Conservation (phyloP, 2,888 invertebrate genomes). For the Drosophila planitibia region DNA sequence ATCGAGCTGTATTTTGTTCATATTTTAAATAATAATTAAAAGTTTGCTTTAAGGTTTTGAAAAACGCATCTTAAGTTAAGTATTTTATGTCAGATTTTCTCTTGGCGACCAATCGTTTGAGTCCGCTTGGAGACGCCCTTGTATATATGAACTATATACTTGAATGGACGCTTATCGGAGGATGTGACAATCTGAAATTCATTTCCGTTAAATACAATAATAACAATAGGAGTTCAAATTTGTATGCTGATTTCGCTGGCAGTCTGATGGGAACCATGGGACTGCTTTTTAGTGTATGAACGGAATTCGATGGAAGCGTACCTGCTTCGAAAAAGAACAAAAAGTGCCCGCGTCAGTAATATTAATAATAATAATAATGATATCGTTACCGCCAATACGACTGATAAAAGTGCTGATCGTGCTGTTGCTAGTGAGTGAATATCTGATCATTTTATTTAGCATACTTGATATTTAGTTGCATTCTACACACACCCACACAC, state of each 20-base stretch:
- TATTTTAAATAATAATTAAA: neutral
- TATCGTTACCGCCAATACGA: slow-evolving; percentile 16
- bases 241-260: slow-evolving; percentile 38
- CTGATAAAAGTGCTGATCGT: slow-evolving; percentile 37
- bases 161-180: slow-evolving; percentile 35
- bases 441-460: neutral
- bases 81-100: neutral
- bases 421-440: slow-evolving; percentile 50
- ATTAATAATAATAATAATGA: slow-evolving; percentile 9
- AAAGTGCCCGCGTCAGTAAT: slow-evolving; percentile 19
- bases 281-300: slow-evolving; percentile 57
- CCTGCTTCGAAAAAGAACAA: slow-evolving; percentile 13
- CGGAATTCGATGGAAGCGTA: slow-evolving; percentile 48
- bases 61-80: neutral
- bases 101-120: neutral
- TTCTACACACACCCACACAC: neutral
- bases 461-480: neutral
- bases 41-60: neutral
- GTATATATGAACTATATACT: neutral
- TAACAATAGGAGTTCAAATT: slow-evolving; percentile 43
- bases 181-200: slow-evolving; percentile 56
- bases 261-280: slow-evolving; percentile 34
- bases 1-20: neutral
- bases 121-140: neutral
- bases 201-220: slow-evolving; percentile 50